These are phyloP conservation scores for Ispidina picta DNA, from an alignment of 2,797 vertebrate species.

Conservation along the genomic window DNA sequence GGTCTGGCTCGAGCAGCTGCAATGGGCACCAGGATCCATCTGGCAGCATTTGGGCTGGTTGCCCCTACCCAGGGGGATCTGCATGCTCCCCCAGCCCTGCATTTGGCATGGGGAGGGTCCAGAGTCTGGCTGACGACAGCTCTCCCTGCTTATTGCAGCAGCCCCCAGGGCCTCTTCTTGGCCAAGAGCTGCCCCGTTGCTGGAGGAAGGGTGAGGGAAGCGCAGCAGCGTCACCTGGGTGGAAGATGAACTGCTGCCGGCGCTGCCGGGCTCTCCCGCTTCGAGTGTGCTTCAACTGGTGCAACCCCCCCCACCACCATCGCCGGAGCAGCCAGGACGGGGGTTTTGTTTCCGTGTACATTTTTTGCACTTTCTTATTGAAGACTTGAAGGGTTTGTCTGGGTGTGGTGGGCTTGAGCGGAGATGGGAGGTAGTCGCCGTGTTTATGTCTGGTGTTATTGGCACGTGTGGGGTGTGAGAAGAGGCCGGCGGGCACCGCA, in stretches of 20 bases:
- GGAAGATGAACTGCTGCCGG: conserved; percentile 77
- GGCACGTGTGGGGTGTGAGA: background rate
- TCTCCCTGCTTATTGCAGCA: conserved; percentile 68
- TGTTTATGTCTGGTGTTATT: conserved; percentile 25
- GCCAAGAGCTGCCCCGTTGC: conserved; percentile 81
- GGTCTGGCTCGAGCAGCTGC: background rate
- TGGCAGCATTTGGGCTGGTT: background rate
- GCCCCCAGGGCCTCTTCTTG: conserved; percentile 75
- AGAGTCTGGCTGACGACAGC: background rate
- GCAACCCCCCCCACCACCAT: background rate
- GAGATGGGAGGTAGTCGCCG: background rate
- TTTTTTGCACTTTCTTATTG: conserved; percentile 81
- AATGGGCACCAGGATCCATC: background rate
- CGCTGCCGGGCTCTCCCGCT: conserved; percentile 3
- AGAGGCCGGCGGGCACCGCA: background rate
- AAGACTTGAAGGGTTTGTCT: conserved; percentile 76
- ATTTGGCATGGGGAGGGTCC: fast-evolving
- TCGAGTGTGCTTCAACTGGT: conserved; percentile 41
- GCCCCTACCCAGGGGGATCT: fast-evolving
- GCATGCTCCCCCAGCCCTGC: fast-evolving
- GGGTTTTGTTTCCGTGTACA: conserved; percentile 69
- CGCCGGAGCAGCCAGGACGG: conserved; percentile 16
- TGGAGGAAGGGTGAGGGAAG: conserved; percentile 82
- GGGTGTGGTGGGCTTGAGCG: conserved; percentile 47
- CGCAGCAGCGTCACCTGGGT: conserved; percentile 79